Evolutionary conservation across 2,888 invertebrate species (phyloP).

Genomic region (Pseudeuparius sepicola): DNA sequence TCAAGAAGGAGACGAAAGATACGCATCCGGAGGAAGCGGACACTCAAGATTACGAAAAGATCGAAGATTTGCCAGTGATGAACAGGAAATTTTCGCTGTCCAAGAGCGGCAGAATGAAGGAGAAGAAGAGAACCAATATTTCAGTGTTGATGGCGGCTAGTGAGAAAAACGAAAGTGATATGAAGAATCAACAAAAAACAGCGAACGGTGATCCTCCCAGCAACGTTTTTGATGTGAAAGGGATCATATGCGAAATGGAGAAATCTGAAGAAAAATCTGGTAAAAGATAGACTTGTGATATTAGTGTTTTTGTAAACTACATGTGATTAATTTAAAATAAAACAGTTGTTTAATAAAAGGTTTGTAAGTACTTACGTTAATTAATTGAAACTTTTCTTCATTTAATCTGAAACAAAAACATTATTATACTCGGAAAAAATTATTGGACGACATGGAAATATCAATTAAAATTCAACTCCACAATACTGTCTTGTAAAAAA

Average conservation of each 20-base stretch:
- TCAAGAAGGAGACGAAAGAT: slow-evolving; percentile 5
- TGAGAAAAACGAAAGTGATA: slow-evolving; percentile 1
- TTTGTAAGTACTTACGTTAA: slow-evolving; percentile 81
- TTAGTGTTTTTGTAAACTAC: too few relatives aligned
- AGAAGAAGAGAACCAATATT: slow-evolving; percentile 25
- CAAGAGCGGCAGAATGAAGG: slow-evolving; percentile 31
- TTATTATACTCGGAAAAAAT: slow-evolving; percentile 6
- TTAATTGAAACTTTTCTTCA: slow-evolving; percentile 72
- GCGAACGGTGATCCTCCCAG: slow-evolving; percentile 2
- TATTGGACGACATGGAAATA: too few relatives aligned
- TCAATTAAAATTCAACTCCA: too few relatives aligned
- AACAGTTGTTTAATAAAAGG: too few relatives aligned
- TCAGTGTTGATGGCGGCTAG: slow-evolving; percentile 11
- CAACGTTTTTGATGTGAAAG: slow-evolving; percentile 20
- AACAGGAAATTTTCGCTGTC: slow-evolving; percentile 26
- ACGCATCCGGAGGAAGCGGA: neutral
- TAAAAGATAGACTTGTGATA: too few relatives aligned
- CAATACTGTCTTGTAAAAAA: too few relatives aligned
- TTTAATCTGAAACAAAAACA: slow-evolving; percentile 54
- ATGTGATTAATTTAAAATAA: too few relatives aligned
- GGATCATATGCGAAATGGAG: slow-evolving; percentile 15
- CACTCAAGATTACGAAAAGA: neutral
- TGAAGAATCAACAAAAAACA: too few relatives aligned
- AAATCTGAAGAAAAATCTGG: too few relatives aligned
- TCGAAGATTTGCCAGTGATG: slow-evolving; percentile 18